Base-by-base conservation (phyloP, 2,113 vertebrate species). In the Odontesthes bonariensis region DNA sequence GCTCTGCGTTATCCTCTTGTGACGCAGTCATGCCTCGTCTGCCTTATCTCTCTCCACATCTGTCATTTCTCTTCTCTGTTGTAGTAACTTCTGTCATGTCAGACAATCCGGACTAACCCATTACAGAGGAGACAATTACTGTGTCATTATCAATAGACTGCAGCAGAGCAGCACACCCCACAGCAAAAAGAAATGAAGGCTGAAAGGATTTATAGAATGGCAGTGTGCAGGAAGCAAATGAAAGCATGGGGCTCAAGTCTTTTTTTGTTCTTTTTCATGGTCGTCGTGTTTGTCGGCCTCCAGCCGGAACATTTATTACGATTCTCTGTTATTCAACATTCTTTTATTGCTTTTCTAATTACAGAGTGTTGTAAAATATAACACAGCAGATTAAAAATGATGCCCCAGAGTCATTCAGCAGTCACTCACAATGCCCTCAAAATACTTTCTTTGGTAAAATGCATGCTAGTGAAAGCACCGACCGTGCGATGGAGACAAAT, bases 131-230 rank as follows among this genome's bases (percentile, higher is more conserved):
- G 69, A 78, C 62, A 78, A 86, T 85, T 54, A 87, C 56, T 51
- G 54, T 67, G 79, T 59, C 69, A 79, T 85, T 64, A 80, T 75
- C 75, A 59, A 77, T 49, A 75, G 59, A 33, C 70, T 1, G 66
- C 44, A 57, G 66, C 58, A 60, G 72, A 73, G 80, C 79, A 54
- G 69, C 27, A 55, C 51, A 44, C 20, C 63, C 64, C 4, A 17
- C 63, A 77, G 62, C 32, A 51, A 75, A 81, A 38, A 38, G 2
- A n/a, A 79, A 71, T 14, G 79, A 67, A 71, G 54, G 64, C 51
- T 79, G 33, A 73, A 65, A 6, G 27, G 42, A 72, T 69, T 69
- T 38, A 73, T 13, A 58, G 35, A 47, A 51, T 10, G 13, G n/a
- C 20, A 52, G 57, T 12, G 56, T 32, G 35, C 31, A 53, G 40